phyloP scores from a whole-genome alignment of 2,797 vertebrate genomes.

The Pangasius macronema region DNA sequence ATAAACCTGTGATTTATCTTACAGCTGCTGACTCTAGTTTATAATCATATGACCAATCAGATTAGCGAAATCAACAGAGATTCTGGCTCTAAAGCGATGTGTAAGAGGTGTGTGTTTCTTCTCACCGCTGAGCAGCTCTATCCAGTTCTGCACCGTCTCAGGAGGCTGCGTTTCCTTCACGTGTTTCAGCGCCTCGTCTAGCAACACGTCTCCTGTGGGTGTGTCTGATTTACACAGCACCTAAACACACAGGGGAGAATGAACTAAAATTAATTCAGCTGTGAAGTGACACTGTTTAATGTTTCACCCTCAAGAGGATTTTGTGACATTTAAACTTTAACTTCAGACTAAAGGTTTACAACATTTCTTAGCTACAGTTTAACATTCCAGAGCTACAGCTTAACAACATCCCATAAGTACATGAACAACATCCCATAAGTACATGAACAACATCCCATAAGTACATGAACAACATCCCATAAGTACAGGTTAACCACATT shows the following conservation, averaged over 20 bases:
- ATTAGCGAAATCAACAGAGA: neutral
- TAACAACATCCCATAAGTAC: neutral
- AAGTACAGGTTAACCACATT: neutral
- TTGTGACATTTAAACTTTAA: neutral
- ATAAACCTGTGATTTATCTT: neutral
- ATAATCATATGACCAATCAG: neutral
- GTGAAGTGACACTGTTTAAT: neutral
- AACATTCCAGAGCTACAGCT: neutral
- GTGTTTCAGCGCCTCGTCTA: conserved; percentile 95
- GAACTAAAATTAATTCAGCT: neutral
- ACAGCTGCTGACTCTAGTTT: neutral
- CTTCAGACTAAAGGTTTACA: neutral
- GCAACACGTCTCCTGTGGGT: conserved; percentile 91
- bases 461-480: neutral
- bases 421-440: neutral
- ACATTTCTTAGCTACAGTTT: neutral
- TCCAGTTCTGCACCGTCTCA: conserved; percentile 96
- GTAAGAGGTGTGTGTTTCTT: conserved; percentile 16
- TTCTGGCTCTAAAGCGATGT: neutral
- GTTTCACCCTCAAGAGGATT: neutral
- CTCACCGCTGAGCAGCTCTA: conserved; percentile 95
- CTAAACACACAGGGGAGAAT: conserved; percentile 66
- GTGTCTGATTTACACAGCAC: conserved; percentile 94
- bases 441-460: neutral
- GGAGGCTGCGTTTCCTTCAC: conserved; percentile 94